phyloP scores from a whole-genome alignment of 1,140 invertebrate species.

The Drosophila pruinosa region DNA sequence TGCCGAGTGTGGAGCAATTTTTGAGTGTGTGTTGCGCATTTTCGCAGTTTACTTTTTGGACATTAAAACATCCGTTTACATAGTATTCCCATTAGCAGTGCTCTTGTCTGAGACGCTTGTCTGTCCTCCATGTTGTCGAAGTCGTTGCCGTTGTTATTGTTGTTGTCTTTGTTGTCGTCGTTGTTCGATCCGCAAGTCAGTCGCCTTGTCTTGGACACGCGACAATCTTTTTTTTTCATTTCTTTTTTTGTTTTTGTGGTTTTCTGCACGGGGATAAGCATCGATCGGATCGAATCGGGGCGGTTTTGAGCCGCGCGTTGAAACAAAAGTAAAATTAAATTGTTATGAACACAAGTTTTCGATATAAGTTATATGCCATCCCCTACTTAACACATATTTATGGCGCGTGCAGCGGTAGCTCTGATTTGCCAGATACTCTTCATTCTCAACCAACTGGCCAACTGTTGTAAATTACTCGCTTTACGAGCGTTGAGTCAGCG shows the following conservation, averaged over 20 bases:
- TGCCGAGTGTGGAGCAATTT: constrained; percentile 46
- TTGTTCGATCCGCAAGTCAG: constrained; percentile 38
- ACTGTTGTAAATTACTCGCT: constrained; percentile 61
- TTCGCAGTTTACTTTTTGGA: constrained; percentile 81
- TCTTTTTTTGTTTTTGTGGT: not conserved
- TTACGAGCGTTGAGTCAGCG: constrained; percentile 49
- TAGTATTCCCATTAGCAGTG: constrained; percentile 80
- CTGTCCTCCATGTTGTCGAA: constrained; percentile 42
- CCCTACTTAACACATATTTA: constrained; percentile 79
- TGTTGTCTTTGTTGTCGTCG: constrained; percentile 37
- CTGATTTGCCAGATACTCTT: constrained; percentile 72
- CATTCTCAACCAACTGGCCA: not conserved
- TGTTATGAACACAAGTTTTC: constrained; percentile 79
- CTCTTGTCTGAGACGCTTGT: constrained; percentile 62
- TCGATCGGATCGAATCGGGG: not conserved
- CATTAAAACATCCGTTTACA: constrained; percentile 82
- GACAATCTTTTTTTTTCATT: constrained; percentile 61
- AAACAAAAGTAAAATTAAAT: constrained; percentile 81
- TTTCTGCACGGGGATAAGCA: constrained; percentile 1
- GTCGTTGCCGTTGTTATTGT: constrained; percentile 19
- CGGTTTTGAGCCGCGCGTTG: constrained; percentile 28
- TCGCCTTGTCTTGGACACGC: constrained; percentile 73
- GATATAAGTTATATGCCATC: constrained; percentile 62
- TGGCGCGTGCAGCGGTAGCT: constrained; percentile 77
- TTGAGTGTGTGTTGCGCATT: constrained; percentile 54